Percentiles rank a stretch among this genome's conserved stretches.
Conservation (phyloP, 2,797 vertebrate species). For the Psittacula derbiana region DNA sequence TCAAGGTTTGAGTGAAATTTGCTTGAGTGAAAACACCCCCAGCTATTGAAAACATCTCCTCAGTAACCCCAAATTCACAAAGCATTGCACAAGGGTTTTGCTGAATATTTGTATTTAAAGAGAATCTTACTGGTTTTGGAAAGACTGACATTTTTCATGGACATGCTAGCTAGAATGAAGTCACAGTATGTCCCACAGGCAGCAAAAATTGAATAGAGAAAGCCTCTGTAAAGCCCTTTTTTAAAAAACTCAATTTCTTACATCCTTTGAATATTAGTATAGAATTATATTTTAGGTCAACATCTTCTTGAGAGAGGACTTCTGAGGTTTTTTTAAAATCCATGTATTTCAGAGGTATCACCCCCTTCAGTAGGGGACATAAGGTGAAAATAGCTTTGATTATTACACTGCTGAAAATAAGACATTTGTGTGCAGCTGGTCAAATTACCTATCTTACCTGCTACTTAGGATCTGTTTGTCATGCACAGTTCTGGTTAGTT, state of each 20-base stretch:
- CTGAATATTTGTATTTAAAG: not conserved
- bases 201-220: not conserved
- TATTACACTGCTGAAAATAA: not conserved
- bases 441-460: not conserved
- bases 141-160: not conserved
- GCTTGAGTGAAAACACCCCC: not conserved
- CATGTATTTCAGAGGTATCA: not conserved
- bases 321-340: not conserved
- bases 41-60: not conserved
- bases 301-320: not conserved
- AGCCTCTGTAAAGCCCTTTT: not conserved
- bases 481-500: not conserved
- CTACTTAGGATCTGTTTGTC: not conserved
- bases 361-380: not conserved
- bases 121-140: not conserved
- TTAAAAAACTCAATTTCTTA: not conserved
- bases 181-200: not conserved
- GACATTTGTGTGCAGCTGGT: not conserved
- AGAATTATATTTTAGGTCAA: not conserved
- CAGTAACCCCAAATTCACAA: not conserved
- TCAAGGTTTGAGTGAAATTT: not conserved
- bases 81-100: not conserved
- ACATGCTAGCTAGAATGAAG: not conserved
- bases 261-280: not conserved
- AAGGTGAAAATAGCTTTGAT: not conserved